phyloP scores from a whole-genome alignment of 2,888 invertebrate genomes.

The Hypomecis atomaria region DNA sequence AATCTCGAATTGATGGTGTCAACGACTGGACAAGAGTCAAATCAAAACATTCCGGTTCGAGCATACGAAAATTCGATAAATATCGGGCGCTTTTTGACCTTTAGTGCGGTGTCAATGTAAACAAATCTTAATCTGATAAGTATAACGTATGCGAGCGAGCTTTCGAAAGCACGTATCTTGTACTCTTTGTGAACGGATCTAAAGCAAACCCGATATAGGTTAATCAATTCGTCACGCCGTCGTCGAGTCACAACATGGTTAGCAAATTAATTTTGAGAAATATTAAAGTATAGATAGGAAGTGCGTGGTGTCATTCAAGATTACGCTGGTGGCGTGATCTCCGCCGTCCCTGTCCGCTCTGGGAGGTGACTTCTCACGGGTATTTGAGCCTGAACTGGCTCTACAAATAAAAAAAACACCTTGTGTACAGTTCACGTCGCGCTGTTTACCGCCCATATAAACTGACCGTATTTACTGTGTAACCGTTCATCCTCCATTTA shows the following conservation, averaged over 20 bases:
- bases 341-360: constrained; percentile 46
- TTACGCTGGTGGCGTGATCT: constrained; percentile 58
- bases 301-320: constrained; percentile 72
- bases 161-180: constrained; percentile 41
- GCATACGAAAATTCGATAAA: constrained; percentile 48
- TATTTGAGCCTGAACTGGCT: constrained; percentile 77
- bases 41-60: constrained; percentile 57
- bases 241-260: constrained; percentile 52
- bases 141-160: constrained; percentile 44
- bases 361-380: constrained; percentile 79
- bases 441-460: constrained; percentile 79
- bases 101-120: constrained; percentile 42
- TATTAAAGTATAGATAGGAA: constrained; percentile 59
- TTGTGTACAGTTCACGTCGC: constrained; percentile 83
- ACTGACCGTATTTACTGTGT: constrained; percentile 78
- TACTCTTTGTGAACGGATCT: constrained; percentile 37
- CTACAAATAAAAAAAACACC: constrained; percentile 78
- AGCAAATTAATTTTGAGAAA: constrained; percentile 56
- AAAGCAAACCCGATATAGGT: constrained; percentile 43
- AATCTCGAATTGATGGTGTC: constrained; percentile 79
- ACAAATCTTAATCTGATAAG: constrained; percentile 48
- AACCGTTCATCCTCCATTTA: constrained; percentile 79
- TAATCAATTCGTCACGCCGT: constrained; percentile 54
- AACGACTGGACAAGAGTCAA: constrained; percentile 59
- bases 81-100: constrained; percentile 51